Base-by-base conservation (phyloP, 2,888 invertebrate genomes). In the Petrolisthes cinctipes region DNA sequence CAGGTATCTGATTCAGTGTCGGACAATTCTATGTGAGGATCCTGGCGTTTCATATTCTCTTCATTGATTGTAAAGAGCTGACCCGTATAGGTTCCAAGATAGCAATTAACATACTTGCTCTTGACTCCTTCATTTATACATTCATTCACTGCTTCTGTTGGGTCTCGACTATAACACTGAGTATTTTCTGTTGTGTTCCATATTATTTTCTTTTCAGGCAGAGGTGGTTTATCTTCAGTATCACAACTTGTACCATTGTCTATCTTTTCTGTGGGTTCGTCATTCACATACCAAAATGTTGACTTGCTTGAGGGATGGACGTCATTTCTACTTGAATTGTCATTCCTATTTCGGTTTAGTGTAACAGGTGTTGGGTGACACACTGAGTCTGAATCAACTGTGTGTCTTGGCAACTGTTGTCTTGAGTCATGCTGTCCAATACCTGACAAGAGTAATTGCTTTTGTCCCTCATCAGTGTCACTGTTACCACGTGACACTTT, bases 11-110 rank as follows among this genome's bases (percentile, higher is more conserved):
- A 37, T 37, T 37, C 37, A 37, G 37, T 37, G 37, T 37, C 37
- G 2, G 37, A 37, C 37, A 37, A 37, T 37, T 37, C 37, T 2
- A 37, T 37, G 37, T 37, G 37, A 37, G 37, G 37, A 37, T 71
- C n/a, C n/a, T 71, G 20, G 20, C 20, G 11, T n/a, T 83, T 53
- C 7, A 78, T 66, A n/a, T 83, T 51, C 56, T 86, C 86, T 68
- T 86, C 86, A 51, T 56, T 78, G 53, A 86, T 86, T 61, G 86
- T 86, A 20, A 86, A 86, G 7, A 86, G 83, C 71, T 86, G 83
- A 5, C 83, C 66, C 5, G 57, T 9, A 37, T 79, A 78, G 68
- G 68, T n/a, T 14, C 57, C 53, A 7, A 53, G 68, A 6, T 37
- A 20, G 68, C 68, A 11, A 57, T 37, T 14, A 73, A 54, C 75